A percentile compares a stretch with the other conserved stretches of the same genome.
Evolutionary conservation across 2,797 vertebrate species (phyloP).

Genomic region (Manis javanica): DNA sequence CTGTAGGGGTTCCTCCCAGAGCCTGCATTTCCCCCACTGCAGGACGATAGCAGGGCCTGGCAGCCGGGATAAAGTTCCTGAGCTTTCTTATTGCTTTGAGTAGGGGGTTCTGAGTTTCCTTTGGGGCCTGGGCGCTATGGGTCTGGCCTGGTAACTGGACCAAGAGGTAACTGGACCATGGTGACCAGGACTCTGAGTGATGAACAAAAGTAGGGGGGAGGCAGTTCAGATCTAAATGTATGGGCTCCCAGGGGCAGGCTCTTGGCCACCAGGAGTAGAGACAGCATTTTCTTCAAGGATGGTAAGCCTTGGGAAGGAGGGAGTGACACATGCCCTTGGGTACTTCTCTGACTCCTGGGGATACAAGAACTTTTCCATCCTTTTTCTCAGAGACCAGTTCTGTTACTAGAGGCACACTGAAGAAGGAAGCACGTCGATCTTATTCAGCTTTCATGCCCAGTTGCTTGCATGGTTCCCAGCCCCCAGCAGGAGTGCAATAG

Average conservation of each 20-base stretch:
- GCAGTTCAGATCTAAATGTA: background rate
- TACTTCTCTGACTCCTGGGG: background rate
- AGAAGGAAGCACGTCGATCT: accelerated
- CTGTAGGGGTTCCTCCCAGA: background rate
- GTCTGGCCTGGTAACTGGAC: background rate
- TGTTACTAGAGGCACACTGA: background rate
- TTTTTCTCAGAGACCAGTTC: background rate
- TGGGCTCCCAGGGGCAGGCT: background rate
- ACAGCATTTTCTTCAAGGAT: background rate
- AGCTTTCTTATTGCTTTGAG: background rate
- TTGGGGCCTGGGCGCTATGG: background rate
- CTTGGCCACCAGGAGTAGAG: no score
- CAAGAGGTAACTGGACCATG: background rate
- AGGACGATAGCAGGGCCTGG: no score
- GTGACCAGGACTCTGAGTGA: background rate
- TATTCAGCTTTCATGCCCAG: background rate
- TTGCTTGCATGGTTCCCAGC: background rate
- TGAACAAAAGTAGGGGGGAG: background rate
- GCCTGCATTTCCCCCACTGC: background rate
- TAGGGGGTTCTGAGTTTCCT: background rate
- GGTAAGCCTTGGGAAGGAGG: background rate
- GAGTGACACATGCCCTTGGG: background rate
- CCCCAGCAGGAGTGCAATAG: background rate
- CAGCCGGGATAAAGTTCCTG: background rate
- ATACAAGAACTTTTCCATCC: background rate